These are phyloP conservation scores for Drosophila borborema DNA, from an alignment of 2,888 invertebrate species.

Conservation along the genomic window DNA sequence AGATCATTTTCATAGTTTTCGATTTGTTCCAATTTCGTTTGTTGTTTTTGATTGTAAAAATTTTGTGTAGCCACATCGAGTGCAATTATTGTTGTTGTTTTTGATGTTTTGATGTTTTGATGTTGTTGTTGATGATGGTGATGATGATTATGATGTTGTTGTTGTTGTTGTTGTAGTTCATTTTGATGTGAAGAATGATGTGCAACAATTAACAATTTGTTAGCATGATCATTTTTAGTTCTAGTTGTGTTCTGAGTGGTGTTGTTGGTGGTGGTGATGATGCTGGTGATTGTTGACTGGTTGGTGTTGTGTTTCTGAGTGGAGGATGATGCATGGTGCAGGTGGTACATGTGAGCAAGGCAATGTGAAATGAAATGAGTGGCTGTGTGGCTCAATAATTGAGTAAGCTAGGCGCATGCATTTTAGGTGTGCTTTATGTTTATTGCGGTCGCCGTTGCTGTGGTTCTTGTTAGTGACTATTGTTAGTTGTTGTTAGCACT, in stretches of 20 bases:
- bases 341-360: conserved; percentile 41
- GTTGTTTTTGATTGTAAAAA: conserved; percentile 81
- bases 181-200: conserved; percentile 82
- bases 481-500: conserved; percentile 28
- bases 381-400: conserved; percentile 10
- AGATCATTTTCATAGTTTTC: conserved; percentile 83
- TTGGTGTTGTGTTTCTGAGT: conserved; percentile 48
- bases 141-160: conserved; percentile 13
- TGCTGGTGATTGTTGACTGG: conserved; percentile 39
- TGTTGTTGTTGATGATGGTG: conserved; percentile 39
- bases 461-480: conserved; percentile 12
- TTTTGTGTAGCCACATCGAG: conserved; percentile 82
- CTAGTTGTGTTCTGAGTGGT: conserved; percentile 50
- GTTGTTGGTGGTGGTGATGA: conserved; percentile 37
- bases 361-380: conserved; percentile 54
- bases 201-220: conserved; percentile 82
- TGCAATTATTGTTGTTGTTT: conserved; percentile 53
- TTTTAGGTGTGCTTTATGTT: background rate
- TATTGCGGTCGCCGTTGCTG: conserved; percentile 22
- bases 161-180: conserved; percentile 65
- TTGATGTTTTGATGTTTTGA: conserved; percentile 54
- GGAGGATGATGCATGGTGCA: conserved; percentile 29
- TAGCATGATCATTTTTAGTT: conserved; percentile 78
- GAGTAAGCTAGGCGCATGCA: conserved; percentile 16
- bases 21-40: conserved; percentile 83